A percentile compares a stretch with the other conserved stretches of the same genome.
phyloP scores from a whole-genome alignment of 2,888 invertebrate genomes.

The Opisthograptis luteolata region DNA sequence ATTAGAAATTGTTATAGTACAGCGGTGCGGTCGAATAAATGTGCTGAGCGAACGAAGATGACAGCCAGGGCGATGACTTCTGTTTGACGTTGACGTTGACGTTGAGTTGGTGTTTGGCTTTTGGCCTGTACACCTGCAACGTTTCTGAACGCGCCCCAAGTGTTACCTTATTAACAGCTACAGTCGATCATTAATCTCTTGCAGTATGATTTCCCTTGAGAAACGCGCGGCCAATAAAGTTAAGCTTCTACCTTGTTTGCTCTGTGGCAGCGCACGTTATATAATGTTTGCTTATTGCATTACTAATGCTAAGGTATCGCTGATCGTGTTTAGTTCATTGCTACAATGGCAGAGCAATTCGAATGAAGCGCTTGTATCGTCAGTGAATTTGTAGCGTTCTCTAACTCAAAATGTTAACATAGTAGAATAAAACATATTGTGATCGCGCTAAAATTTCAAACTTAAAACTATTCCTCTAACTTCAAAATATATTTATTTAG shows the following conservation, averaged over 20 bases:
- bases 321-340: slow-evolving; percentile 18
- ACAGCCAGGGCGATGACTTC: too few relatives aligned
- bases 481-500: too few relatives aligned
- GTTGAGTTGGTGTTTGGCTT: too few relatives aligned
- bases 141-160: too few relatives aligned
- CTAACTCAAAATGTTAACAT: not conserved
- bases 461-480: too few relatives aligned
- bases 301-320: slow-evolving; percentile 26
- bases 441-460: too few relatives aligned
- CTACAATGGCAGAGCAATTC: not conserved
- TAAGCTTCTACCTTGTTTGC: not conserved
- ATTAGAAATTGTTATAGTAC: too few relatives aligned
- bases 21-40: too few relatives aligned
- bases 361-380: not conserved
- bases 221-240: not conserved
- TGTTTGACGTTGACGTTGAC: too few relatives aligned
- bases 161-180: slow-evolving; percentile 10
- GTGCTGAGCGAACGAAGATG: too few relatives aligned
- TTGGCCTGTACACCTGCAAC: too few relatives aligned
- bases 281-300: slow-evolving; percentile 24
- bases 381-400: slow-evolving; percentile 1
- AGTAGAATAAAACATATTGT: too few relatives aligned
- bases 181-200: slow-evolving; percentile 19
- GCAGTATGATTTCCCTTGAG: slow-evolving; percentile 21
- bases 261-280: slow-evolving; percentile 6